phyloP scores from a whole-genome alignment of 2,113 vertebrate species.

The Tricholaema leucomelas region DNA sequence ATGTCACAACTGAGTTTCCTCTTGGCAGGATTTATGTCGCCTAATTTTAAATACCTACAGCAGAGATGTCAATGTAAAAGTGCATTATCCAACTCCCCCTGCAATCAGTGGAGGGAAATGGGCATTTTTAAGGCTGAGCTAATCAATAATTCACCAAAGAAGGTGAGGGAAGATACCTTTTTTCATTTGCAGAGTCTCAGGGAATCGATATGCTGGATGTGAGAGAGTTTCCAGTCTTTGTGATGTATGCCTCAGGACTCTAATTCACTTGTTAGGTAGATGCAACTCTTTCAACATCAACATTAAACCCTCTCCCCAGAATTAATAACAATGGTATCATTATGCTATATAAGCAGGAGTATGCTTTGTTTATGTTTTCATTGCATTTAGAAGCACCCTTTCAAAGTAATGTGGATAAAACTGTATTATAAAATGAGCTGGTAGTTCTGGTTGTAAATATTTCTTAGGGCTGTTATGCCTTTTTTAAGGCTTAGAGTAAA shows the following conservation, averaged over 20 bases:
- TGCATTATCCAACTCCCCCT: slow-evolving; percentile 35
- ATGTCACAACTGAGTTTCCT: neutral
- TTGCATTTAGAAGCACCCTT: neutral
- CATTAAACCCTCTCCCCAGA: neutral
- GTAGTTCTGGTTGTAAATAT: slow-evolving; percentile 40
- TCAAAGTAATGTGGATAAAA: neutral
- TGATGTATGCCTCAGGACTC: neutral
- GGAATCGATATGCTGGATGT: slow-evolving; percentile 12
- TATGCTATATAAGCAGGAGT: neutral
- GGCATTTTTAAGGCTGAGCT: slow-evolving; percentile 13
- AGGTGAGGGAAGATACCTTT: slow-evolving; percentile 3
- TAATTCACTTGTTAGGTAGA: neutral
- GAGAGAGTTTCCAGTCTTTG: neutral
- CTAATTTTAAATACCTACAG: slow-evolving; percentile 29
- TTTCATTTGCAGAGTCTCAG: neutral
- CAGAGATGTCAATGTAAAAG: slow-evolving; percentile 7
- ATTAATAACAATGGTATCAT: neutral
- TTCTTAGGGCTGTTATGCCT: neutral
- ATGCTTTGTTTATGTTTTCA: neutral
- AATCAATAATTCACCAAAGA: slow-evolving; percentile 58
- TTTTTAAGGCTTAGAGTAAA: slow-evolving; percentile 43
- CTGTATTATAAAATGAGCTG: neutral
- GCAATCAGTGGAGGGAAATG: slow-evolving; percentile 38
- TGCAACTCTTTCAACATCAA: neutral
- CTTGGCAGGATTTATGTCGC: slow-evolving; percentile 11